These are phyloP conservation scores for Eospalax fontanierii DNA, from an alignment of 2,797 vertebrate species.

Conservation along the genomic window DNA sequence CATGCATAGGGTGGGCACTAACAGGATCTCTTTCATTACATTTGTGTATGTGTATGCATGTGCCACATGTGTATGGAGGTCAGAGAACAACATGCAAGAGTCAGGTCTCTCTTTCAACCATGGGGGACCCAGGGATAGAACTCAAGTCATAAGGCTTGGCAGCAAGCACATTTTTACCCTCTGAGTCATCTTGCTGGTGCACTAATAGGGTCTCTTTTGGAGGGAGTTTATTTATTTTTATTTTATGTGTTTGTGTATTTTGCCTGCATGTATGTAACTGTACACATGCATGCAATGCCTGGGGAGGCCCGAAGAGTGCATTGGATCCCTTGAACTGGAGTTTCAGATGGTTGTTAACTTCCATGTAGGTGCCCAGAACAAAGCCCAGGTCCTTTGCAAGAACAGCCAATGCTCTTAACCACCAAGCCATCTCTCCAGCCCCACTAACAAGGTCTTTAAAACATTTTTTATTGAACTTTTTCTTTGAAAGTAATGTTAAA, in stretches of 20 bases:
- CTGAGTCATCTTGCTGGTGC: not conserved
- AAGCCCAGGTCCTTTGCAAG: too few species aligned
- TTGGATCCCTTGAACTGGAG: too few species aligned
- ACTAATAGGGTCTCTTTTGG: not conserved
- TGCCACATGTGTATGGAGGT: not conserved
- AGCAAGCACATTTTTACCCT: not conserved
- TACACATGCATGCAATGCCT: too few species aligned
- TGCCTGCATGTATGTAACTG: too few species aligned
- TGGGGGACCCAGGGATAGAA: not conserved
- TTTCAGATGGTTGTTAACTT: too few species aligned
- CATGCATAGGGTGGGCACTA: not conserved
- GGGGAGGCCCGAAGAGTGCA: too few species aligned
- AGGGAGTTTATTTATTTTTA: too few species aligned
- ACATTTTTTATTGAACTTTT: not conserved
- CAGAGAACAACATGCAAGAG: not conserved
- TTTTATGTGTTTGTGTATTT: too few species aligned
- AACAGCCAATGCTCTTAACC: too few species aligned
- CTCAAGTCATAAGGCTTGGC: not conserved
- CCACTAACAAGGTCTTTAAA: too few species aligned
- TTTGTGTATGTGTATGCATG: not conserved
- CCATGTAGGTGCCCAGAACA: too few species aligned
- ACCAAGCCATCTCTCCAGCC: too few species aligned
- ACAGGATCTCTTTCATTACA: not conserved
- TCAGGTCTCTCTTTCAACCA: not conserved
- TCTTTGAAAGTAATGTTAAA: conserved; percentile 51